Evolutionary conservation across 2,113 vertebrate species (phyloP).

Genomic region (Mellivora capensis): DNA sequence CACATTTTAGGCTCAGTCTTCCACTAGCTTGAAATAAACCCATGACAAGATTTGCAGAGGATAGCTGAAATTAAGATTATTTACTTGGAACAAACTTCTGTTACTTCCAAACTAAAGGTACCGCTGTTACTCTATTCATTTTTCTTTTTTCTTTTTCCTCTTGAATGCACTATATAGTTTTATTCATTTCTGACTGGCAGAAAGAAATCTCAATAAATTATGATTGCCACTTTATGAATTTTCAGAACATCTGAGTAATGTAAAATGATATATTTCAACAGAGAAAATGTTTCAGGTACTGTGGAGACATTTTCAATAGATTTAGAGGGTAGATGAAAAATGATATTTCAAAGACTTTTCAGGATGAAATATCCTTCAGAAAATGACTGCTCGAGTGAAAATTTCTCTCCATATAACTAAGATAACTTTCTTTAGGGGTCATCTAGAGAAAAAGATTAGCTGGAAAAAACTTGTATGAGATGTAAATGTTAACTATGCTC

Average conservation of each 20-base stretch:
- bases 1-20: background rate
- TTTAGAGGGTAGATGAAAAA: conserved; percentile 67
- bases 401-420: conserved; percentile 38
- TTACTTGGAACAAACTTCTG: background rate
- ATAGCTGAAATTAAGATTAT: background rate
- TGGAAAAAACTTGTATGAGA: background rate
- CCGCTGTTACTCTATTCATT: background rate
- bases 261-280: conserved; percentile 67
- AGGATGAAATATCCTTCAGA: conserved; percentile 50
- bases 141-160: conserved; percentile 53
- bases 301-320: conserved; percentile 53
- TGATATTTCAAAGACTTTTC: conserved; percentile 55
- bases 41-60: background rate
- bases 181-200: conserved; percentile 66
- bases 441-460: conserved; percentile 54
- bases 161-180: background rate
- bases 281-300: conserved; percentile 65
- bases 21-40: background rate
- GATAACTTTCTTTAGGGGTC: conserved; percentile 55
- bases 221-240: conserved; percentile 57
- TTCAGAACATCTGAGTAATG: conserved; percentile 65
- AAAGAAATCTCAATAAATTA: conserved; percentile 74
- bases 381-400: conserved; percentile 53
- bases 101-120: background rate
- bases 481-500: conserved; percentile 59